These are phyloP conservation scores for Oenanthe oenanthe DNA, from an alignment of 2,113 vertebrate genomes.

Conservation along the genomic window DNA sequence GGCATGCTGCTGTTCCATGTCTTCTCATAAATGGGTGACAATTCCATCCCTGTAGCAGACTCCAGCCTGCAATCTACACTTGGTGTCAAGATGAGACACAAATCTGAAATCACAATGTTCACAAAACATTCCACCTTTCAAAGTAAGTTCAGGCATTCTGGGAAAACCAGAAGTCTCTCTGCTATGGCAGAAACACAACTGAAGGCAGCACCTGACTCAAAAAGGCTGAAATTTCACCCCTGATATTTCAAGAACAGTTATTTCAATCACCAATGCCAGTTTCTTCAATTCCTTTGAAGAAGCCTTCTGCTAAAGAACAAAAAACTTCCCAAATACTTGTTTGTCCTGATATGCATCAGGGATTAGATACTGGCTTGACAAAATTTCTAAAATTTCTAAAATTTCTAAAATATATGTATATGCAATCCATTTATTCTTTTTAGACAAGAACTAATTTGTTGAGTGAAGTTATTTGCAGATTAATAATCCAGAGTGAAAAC, in stretches of 20 bases:
- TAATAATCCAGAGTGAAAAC: not conserved
- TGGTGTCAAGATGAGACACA: not conserved
- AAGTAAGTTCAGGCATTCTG: not conserved
- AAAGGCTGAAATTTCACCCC: not conserved
- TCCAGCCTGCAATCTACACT: not conserved
- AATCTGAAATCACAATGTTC: not conserved
- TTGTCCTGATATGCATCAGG: not conserved
- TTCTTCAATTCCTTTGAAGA: not conserved
- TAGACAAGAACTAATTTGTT: not conserved
- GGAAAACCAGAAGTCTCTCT: not conserved
- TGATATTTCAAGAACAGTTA: not conserved
- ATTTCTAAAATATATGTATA: not conserved
- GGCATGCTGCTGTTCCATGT: not conserved
- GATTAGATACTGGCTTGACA: not conserved
- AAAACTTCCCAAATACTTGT: not conserved
- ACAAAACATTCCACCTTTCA: not conserved
- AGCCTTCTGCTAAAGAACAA: not conserved
- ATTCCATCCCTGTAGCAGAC: not conserved
- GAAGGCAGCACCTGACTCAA: not conserved
- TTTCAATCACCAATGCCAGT: not conserved
- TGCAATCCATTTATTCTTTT: not conserved
- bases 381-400: not conserved
- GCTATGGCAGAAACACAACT: not conserved
- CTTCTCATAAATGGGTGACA: not conserved
- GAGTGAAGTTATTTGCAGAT: not conserved